A percentile compares a stretch with the other conserved stretches of the same genome.
These are phyloP conservation scores for Cheiracanthium punctorium DNA, from an alignment of 2,888 invertebrate species.

Conservation along the genomic window DNA sequence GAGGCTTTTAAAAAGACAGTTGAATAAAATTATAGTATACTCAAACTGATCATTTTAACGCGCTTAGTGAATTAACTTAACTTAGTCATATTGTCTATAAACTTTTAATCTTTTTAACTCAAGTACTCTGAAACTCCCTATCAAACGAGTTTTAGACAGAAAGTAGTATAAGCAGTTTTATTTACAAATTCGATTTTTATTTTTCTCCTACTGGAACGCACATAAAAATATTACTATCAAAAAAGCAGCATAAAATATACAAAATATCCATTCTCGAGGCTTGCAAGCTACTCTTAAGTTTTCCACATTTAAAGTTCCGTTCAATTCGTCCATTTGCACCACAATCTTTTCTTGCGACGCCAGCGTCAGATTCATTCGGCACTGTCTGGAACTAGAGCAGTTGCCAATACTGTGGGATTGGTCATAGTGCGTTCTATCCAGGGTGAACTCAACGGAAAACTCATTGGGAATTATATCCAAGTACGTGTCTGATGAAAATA, in stretches of 20 bases:
- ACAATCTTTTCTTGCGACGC: slow-evolving; percentile 84
- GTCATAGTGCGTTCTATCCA: slow-evolving; percentile 84
- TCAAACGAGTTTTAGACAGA: too few species aligned
- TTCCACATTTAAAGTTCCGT: slow-evolving; percentile 29
- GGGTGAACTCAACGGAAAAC: slow-evolving; percentile 82
- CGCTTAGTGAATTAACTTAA: too few species aligned
- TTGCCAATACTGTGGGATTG: slow-evolving; percentile 80
- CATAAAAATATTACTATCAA: slow-evolving; percentile 48
- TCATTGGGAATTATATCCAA: slow-evolving; percentile 80
- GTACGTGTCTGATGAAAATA: slow-evolving; percentile 88
- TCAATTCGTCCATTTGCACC: slow-evolving; percentile 56
- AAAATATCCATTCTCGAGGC: slow-evolving; percentile 50
- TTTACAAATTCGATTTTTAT: too few species aligned
- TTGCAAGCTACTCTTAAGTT: slow-evolving; percentile 30
- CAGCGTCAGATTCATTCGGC: slow-evolving; percentile 82
- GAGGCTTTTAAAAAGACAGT: too few species aligned
- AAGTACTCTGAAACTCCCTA: too few species aligned
- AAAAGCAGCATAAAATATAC: slow-evolving; percentile 40
- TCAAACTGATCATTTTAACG: too few species aligned
- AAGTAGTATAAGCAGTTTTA: too few species aligned
- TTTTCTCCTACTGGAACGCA: slow-evolving; percentile 63
- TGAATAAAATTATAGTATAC: too few species aligned
- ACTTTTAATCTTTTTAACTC: too few species aligned
- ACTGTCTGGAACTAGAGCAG: slow-evolving; percentile 82
- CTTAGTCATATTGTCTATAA: too few species aligned